phyloP scores from a whole-genome alignment of 2,888 invertebrate genomes.

The Agyllia agylla region DNA sequence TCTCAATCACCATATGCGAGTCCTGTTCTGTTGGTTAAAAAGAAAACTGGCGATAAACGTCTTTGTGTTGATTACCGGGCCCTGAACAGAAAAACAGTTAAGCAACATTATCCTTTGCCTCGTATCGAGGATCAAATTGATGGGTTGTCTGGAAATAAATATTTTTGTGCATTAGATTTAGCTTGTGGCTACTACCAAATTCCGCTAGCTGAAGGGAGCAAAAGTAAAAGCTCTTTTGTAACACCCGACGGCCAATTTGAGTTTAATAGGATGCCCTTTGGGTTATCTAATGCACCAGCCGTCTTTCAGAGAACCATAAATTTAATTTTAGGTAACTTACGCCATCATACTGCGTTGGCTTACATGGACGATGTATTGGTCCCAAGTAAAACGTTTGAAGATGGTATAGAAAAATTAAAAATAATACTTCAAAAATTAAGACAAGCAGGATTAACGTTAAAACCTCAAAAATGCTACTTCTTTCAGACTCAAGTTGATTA shows the following conservation, averaged over 20 bases:
- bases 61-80: background rate
- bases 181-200: background rate
- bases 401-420: background rate
- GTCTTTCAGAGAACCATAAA: conserved; percentile 42
- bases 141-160: conserved; percentile 24
- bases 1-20: background rate
- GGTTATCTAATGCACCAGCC: conserved; percentile 33
- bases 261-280: conserved; percentile 49
- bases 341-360: background rate
- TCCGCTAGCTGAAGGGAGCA: conserved; percentile 19
- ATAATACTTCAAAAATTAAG: background rate
- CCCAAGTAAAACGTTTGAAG: background rate
- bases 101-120: conserved; percentile 36
- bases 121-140: conserved; percentile 48
- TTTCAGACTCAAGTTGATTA: background rate
- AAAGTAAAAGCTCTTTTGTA: conserved; percentile 27
- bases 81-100: background rate
- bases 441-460: background rate
- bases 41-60: background rate
- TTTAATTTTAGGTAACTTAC: background rate
- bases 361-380: background rate
- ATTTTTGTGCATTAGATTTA: conserved; percentile 30
- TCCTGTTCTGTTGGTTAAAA: background rate
- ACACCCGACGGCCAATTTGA: conserved; percentile 43
- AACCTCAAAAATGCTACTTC: background rate